These are phyloP conservation scores for Alcedo quadribrachys DNA, from an alignment of 2,797 vertebrate species.

Conservation along the genomic window DNA sequence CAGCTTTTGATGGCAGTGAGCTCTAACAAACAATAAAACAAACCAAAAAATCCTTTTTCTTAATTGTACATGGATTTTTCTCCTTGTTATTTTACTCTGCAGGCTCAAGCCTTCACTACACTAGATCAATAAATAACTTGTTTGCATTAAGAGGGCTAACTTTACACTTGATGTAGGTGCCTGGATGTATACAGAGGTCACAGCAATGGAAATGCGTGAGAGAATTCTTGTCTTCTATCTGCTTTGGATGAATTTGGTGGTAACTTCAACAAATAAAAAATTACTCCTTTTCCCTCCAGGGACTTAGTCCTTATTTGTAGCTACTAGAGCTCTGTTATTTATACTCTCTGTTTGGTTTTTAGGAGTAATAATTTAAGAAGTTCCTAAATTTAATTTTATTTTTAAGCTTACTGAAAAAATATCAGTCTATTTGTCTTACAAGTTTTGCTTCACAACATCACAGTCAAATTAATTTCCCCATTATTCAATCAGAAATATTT, in stretches of 20 bases:
- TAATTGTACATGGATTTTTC: background rate
- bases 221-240: conserved; percentile 67
- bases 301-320: conserved; percentile 69
- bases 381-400: background rate
- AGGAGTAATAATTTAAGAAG: background rate
- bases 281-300: conserved; percentile 67
- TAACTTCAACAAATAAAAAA: conserved; percentile 83
- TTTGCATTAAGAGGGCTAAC: conserved; percentile 78
- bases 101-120: conserved; percentile 50
- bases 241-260: conserved; percentile 50
- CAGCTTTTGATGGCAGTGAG: background rate
- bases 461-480: background rate
- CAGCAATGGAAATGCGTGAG: conserved; percentile 73
- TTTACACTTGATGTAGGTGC: conserved; percentile 74
- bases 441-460: background rate
- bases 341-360: background rate
- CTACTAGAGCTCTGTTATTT: background rate
- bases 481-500: background rate
- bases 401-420: conserved; percentile 5
- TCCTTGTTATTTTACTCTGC: conserved; percentile 16
- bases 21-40: conserved; percentile 17
- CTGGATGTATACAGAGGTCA: conserved; percentile 75
- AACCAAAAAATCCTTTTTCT: background rate
- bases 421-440: background rate
- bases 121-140: conserved; percentile 80